Base-by-base conservation (phyloP, 2,797 vertebrate species). In the Lagocephalus sceleratus region DNA sequence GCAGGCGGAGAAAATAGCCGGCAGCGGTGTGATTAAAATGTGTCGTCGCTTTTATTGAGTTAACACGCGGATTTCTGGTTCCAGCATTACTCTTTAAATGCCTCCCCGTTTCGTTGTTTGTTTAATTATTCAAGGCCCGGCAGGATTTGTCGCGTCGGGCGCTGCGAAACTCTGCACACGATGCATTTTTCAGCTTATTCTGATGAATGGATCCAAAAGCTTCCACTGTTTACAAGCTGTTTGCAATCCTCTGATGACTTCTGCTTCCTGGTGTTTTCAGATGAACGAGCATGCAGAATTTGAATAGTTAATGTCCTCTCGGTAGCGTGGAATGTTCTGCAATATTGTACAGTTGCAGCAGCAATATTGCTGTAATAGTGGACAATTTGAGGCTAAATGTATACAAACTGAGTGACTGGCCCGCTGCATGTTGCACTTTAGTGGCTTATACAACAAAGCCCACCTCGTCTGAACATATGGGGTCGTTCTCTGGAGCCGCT, bases 381-480 rank as follows among this genome's bases (percentile, higher is more conserved):
- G 38, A 39, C 6, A 5, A 39, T n/a, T 40, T 35, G 12, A 35
- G 12, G 32, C 11, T 35, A 35, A 35, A 14, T 29, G 32, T 35
- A 10, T 10, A 35, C 32, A 35, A 35, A 35, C 12, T 35, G 3
- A 35, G n/a, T n/a, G 1, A 42, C 5, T 8, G 6, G 16, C 10
- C 19, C 16, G 17, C 16, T 42, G 40, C 17, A 17, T n/a, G 40
- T n/a, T n/a, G 40, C 40, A n/a, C 6, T 19, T n/a, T 19, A 19
- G 3, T 9, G 40, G 6, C 16, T 42, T 42, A n/a, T 9, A 42
- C 40, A 42, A 8, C 40, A 19, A 53, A 20, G 6, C 2, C 21
- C 35, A 47, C 63, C 50, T 52, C 35, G 44, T 53, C 42, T 39
- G 32, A 21, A 38, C 62, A 60, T 22, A 47, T 20, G 42, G 45